Evolutionary conservation across 2,797 vertebrate genomes (phyloP).

Genomic region (Falco cherrug): DNA sequence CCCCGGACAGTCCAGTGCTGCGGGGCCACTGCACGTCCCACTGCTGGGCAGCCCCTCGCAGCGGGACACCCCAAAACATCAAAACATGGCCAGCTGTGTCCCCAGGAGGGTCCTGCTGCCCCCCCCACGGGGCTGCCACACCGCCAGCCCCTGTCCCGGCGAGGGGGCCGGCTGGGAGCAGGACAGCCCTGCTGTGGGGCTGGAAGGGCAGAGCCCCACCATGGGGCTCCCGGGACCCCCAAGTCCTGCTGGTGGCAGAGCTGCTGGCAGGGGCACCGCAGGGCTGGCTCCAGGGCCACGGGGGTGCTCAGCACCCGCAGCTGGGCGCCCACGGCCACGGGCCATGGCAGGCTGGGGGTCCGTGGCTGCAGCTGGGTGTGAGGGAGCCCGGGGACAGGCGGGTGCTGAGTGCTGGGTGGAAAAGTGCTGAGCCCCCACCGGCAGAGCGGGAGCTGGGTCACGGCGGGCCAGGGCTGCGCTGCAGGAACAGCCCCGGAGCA

Average conservation of each 20-base stretch:
- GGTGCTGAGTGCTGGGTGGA: background rate
- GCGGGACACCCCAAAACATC: background rate
- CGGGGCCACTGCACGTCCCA: rapidly evolving
- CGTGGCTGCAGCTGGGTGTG: rapidly evolving
- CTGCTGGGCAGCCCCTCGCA: background rate
- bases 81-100: too few relatives aligned
- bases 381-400: background rate
- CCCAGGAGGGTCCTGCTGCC: rapidly evolving
- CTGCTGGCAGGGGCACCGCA: background rate
- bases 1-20: background rate
- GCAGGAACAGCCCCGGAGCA: background rate
- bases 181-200: background rate
- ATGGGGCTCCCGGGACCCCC: background rate
- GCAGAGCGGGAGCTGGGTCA: rapidly evolving
- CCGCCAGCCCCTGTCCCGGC: background rate
- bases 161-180: background rate
- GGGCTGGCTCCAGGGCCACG: background rate
- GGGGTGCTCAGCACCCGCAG: background rate
- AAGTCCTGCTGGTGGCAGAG: rapidly evolving
- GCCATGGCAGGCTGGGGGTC: background rate
- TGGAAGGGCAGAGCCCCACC: background rate
- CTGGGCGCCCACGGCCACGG: rapidly evolving
- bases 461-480: rapidly evolving
- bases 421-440: rapidly evolving
- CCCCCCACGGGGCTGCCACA: background rate